Evolutionary conservation across 2,888 invertebrate genomes (phyloP), one percentile per base, ranked within the genome.

Genomic region (Agrotis exclamationis): DNA sequence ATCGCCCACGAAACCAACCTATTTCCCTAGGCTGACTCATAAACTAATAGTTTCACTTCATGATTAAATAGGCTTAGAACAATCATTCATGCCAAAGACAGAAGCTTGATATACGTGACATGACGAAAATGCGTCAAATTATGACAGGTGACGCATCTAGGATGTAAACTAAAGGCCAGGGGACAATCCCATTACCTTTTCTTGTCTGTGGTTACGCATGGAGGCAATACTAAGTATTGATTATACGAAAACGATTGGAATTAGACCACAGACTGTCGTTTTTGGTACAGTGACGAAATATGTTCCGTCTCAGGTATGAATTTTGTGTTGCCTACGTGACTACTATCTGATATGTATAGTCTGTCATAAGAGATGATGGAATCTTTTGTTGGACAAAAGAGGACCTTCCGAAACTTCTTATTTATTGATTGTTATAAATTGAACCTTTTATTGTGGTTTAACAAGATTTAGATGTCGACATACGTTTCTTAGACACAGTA

Each of bases 251-350:
- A 66, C 47, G 70, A 84, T 87, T 79, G 75, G 74, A 87, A 85
- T 82, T 83, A 85, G 86, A 88, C 89, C 88, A 86, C 89, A 89
- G 73, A 77, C 62, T 82, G 70, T 65, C 63, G 47, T 58, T 20
- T 60, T 73, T 86, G 77, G 71, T 20, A 24, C 33, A 54, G 57
- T 86, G 79, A 79, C 82, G 82, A 47, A 75, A 69, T 60, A 51
- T 53, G 63, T 28, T 76, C 13, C 56, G 48, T 33, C 67, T 44
- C 71, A 13, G 39, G 63, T 60, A 53, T 70, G 68, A 39, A 70
- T 62, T 60, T 66, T 48, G 70, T 22, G 51, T 72, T 67, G 81
- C 59, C 63, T 62, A 83, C 83, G 83, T 84, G 86, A 85, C 67
- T 51, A 5, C n/a, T 62, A 65, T 74, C 76, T 76, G 69, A 76